phyloP scores from a whole-genome alignment of 2,888 invertebrate genomes.

The Bellardia bayeri region DNA sequence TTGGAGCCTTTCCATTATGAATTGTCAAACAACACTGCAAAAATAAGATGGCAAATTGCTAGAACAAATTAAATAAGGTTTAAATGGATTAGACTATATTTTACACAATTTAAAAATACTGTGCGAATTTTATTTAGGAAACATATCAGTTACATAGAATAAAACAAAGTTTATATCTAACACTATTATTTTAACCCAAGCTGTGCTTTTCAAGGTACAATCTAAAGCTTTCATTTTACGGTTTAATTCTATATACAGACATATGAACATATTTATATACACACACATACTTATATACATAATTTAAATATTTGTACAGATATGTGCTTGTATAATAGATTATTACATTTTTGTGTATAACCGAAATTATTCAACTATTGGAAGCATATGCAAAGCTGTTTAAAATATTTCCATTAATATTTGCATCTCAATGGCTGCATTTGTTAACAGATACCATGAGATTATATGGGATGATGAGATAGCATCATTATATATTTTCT shows the following conservation, averaged over 20 bases:
- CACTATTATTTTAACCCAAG: background rate
- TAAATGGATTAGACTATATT: too few relatives aligned
- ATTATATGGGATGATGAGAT: too few relatives aligned
- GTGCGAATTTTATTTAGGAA: too few relatives aligned
- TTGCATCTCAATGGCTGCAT: background rate
- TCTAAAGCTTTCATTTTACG: background rate
- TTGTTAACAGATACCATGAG: too few relatives aligned
- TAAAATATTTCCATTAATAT: background rate
- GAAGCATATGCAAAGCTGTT: conserved; percentile 24
- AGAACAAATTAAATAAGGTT: too few relatives aligned
- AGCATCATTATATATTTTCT: too few relatives aligned
- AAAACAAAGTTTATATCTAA: too few relatives aligned
- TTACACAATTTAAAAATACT: too few relatives aligned
- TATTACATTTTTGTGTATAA: conserved; percentile 50
- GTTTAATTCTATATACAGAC: background rate
- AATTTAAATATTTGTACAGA: background rate
- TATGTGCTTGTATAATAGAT: conserved; percentile 42
- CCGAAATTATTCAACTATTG: conserved; percentile 57
- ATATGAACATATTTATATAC: background rate
- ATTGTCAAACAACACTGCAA: too few relatives aligned
- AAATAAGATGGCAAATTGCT: too few relatives aligned
- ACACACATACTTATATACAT: background rate
- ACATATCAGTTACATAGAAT: too few relatives aligned
- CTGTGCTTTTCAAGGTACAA: background rate
- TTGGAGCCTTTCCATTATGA: too few relatives aligned